A percentile compares a stretch with the other conserved stretches of the same genome.
Conservation (phyloP, 2,113 vertebrate species). For the Odontesthes bonariensis region DNA sequence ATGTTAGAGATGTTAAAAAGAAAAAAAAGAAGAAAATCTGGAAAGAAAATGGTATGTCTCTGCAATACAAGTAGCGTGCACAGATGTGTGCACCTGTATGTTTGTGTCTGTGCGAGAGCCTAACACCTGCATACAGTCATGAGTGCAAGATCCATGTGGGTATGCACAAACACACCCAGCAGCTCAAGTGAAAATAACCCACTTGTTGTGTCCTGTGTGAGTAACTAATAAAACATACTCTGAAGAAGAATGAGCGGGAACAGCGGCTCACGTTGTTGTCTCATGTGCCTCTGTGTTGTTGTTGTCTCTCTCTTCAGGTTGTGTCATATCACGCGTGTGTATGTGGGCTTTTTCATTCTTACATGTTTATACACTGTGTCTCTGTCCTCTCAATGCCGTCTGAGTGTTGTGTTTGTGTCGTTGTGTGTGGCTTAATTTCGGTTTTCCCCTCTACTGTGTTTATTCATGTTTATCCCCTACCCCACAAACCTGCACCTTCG, state of each 20-base stretch:
- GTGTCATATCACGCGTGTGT: constrained; percentile 88
- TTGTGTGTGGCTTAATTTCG: constrained; percentile 71
- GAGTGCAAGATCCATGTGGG: constrained; percentile 42
- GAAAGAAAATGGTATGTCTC: constrained; percentile 41
- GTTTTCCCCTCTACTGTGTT: constrained; percentile 67
- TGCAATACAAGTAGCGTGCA: constrained; percentile 30
- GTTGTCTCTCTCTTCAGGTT: constrained; percentile 87
- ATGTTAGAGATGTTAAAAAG: constrained; percentile 20
- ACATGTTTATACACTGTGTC: constrained; percentile 78
- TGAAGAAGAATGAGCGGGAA: constrained; percentile 67
- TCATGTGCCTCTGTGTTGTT: constrained; percentile 84
- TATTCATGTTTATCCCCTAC: constrained; percentile 60
- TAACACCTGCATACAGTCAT: constrained; percentile 30
- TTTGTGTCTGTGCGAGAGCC: constrained; percentile 48
- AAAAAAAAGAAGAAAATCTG: constrained; percentile 9
- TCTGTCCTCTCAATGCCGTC: constrained; percentile 74
- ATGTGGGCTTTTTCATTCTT: constrained; percentile 87
- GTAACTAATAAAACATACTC: constrained; percentile 58
- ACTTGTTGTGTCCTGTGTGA: constrained; percentile 67
- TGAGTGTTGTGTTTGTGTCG: constrained; percentile 74
- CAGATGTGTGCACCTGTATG: constrained; percentile 41
- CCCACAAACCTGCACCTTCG: constrained; percentile 62
- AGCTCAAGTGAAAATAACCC: constrained; percentile 52
- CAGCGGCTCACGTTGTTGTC: constrained; percentile 78
- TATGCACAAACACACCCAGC: constrained; percentile 43